Evolutionary conservation across 2,888 invertebrate genomes (phyloP).

Genomic region (Cabera pusaria): DNA sequence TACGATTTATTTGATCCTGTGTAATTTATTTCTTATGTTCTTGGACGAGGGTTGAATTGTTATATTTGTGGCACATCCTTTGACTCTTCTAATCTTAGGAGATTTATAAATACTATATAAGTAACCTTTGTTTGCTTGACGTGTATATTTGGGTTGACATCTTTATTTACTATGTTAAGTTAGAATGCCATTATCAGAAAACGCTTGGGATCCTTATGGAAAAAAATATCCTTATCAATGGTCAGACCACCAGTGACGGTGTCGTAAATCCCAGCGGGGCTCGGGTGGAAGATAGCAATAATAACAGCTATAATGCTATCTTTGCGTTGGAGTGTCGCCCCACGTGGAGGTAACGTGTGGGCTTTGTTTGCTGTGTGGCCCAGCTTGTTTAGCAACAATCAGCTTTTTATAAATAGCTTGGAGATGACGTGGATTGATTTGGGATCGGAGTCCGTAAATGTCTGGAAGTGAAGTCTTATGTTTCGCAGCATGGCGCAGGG

Average conservation of each 20-base stretch:
- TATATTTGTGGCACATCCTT: too few relatives aligned
- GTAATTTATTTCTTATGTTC: conserved; percentile 74
- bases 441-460: conserved; percentile 55
- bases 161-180: conserved; percentile 1
- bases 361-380: conserved; percentile 53
- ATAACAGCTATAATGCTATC: conserved; percentile 35
- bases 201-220: conserved; percentile 1
- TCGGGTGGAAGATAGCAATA: conserved; percentile 33
- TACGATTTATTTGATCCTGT: conserved; percentile 63
- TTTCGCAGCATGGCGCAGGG: conserved; percentile 76
- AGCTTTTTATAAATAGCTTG: conserved; percentile 50
- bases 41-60: too few relatives aligned
- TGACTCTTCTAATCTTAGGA: too few relatives aligned
- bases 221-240: conserved; percentile 16
- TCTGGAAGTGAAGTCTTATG: conserved; percentile 75
- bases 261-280: conserved; percentile 39
- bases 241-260: conserved; percentile 35
- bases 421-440: conserved; percentile 67
- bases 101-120: too few relatives aligned
- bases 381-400: conserved; percentile 50
- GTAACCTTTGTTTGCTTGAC: background rate
- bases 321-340: conserved; percentile 38
- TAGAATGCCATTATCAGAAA: conserved; percentile 4
- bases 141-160: conserved; percentile 1
- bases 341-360: conserved; percentile 36